phyloP scores from a whole-genome alignment of 2,888 invertebrate genomes.

The Tigriopus californicus region DNA sequence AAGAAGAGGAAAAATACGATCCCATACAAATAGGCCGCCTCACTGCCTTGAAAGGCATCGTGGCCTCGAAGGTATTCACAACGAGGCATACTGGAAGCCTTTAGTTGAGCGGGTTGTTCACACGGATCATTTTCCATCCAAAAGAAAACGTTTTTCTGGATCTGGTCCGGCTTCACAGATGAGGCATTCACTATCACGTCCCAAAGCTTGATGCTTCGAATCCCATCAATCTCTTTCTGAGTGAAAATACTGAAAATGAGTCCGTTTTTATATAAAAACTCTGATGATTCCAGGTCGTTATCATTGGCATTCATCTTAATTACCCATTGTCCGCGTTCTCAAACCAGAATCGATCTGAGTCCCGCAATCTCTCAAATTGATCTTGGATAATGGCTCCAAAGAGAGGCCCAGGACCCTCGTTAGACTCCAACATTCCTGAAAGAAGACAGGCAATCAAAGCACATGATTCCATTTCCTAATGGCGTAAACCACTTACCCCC shows the following conservation, averaged over 20 bases:
- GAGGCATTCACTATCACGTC: slow-evolving; percentile 82
- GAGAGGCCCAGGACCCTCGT: slow-evolving; percentile 68
- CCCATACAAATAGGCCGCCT: slow-evolving; percentile 82
- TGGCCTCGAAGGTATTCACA: slow-evolving; percentile 75
- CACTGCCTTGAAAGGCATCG: slow-evolving; percentile 87
- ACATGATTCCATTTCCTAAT: background rate
- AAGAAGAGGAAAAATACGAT: slow-evolving; percentile 77
- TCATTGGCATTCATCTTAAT: slow-evolving; percentile 24
- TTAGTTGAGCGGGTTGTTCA: slow-evolving; percentile 74
- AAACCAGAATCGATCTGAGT: slow-evolving; percentile 91
- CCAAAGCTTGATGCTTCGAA: slow-evolving; percentile 58
- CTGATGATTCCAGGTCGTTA: background rate
- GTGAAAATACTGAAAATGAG: slow-evolving; percentile 51
- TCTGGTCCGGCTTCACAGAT: slow-evolving; percentile 45
- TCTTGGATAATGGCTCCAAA: slow-evolving; percentile 74
- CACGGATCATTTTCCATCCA: slow-evolving; percentile 70
- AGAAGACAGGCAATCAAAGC: background rate
- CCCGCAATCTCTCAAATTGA: slow-evolving; percentile 72
- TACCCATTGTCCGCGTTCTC: slow-evolving; percentile 75
- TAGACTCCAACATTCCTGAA: slow-evolving; percentile 77
- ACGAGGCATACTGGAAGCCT: slow-evolving; percentile 59
- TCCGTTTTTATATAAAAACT: background rate
- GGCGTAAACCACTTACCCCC: slow-evolving; percentile 31
- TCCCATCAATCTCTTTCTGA: slow-evolving; percentile 56
- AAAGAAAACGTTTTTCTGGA: slow-evolving; percentile 74